Evolutionary conservation across 1,140 invertebrate species (phyloP), one percentile per base, ranked within the genome.

Genomic region (Potamilus streckersoni): DNA sequence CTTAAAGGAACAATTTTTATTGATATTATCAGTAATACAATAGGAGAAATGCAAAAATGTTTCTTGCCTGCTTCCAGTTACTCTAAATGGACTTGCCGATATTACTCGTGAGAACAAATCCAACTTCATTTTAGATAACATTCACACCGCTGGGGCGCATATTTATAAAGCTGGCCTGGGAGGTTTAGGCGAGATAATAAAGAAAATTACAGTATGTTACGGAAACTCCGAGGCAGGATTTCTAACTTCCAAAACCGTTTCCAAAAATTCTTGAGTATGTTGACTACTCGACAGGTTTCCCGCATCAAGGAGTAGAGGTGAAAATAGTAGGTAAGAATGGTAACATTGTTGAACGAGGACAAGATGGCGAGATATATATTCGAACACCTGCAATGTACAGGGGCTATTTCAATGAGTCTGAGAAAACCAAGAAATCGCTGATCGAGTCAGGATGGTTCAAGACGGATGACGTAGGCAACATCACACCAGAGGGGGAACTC

Each of bases 391-490:
- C 31, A 16, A 12, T 71, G n/a, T 60, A 61, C 57, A 31, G 19
- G 27, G 23, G 49, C 20, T 71, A 71, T 31, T 62, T 31, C 60
- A 62, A 62, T 16, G 27, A 71, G 15, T 23, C 19, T 49, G 27
- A 31, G 19, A 71, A 71, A 71, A 71, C 69, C 13, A 60, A 71
- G 27, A 59, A 31, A 61, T 57, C 38, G 1, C n/a, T 71, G 58
- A 27, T 27, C 3, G 15, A n/a, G 14, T 61, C 8, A 12, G 20
- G 31, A 5, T 71, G 69, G 69, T 57, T 71, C 31, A 56, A 71
- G 31, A 71, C 70, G 8, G 70, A 71, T 56, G 70, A 71, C 20
- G 70, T 71, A 4, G 70, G 70, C 3, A 3, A 64, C 62, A 64
- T 63, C 12, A 63, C 60, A 71, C 11, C 16, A 27, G 58, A 71